These are phyloP conservation scores for Eriocheir sinensis DNA, from an alignment of 1,140 invertebrate genomes.

Conservation along the genomic window DNA sequence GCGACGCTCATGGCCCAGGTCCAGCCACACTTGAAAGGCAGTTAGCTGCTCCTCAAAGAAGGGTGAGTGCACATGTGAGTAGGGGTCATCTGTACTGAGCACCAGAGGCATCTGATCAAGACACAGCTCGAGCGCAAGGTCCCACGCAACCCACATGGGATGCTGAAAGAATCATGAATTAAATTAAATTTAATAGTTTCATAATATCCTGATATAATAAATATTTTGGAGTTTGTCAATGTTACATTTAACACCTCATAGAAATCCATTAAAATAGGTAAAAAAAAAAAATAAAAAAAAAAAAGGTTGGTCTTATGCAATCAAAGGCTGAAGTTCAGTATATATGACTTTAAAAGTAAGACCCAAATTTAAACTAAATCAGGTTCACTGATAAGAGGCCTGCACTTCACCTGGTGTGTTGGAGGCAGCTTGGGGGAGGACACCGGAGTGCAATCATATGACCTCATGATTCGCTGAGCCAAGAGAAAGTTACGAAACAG, in stretches of 20 bases:
- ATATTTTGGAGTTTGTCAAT: not conserved
- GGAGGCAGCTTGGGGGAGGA: slow-evolving; percentile 95
- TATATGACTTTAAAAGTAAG: too few species aligned
- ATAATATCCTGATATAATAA: not conserved
- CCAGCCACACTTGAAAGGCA: slow-evolving; percentile 98
- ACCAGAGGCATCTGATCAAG: slow-evolving; percentile 89
- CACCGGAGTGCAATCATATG: slow-evolving; percentile 97
- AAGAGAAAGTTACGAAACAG: slow-evolving; percentile 98
- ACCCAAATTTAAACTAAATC: too few species aligned
- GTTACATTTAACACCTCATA: too few species aligned
- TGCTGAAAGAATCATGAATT: slow-evolving; percentile 84
- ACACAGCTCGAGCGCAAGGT: slow-evolving; percentile 96
- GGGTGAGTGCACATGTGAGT: slow-evolving; percentile 86
- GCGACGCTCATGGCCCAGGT: slow-evolving; percentile 89
- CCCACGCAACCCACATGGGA: slow-evolving; percentile 98
- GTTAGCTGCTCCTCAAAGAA: slow-evolving; percentile 99
- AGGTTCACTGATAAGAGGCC: too few species aligned
- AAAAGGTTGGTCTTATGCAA: too few species aligned
- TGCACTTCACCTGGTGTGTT: slow-evolving; percentile 88
- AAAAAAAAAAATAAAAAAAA: too few species aligned
- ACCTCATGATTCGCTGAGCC: slow-evolving; percentile 97
- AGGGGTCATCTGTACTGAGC: slow-evolving; percentile 68
- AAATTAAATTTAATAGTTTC: not conserved
- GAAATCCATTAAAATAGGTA: too few species aligned
- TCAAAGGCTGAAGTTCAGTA: too few species aligned